Base-by-base conservation (phyloP, 1,140 invertebrate genomes). In the Leptinotarsa defecta region DNA sequence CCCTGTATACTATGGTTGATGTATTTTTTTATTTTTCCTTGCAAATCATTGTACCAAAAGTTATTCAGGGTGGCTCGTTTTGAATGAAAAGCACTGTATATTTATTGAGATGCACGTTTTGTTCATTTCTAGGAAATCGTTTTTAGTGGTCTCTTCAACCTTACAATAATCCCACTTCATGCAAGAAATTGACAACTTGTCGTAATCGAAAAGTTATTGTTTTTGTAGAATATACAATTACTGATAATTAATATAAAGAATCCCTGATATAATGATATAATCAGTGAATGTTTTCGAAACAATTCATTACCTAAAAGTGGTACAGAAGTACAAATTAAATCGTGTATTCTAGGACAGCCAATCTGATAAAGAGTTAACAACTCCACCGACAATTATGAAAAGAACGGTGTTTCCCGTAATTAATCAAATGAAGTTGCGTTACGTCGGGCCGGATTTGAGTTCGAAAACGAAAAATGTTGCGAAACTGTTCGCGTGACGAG, bases 371-470 rank as follows among this genome's bases (percentile, higher is more conserved):
- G 48, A 48, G 48, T 70, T 52, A 48, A 70, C 48, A 48, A 22
- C 68, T 19, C 17, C 5, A 43, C 48, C 22, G 43, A 17, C 43
- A 70, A 70, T 70, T 70, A 70, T 49, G 65, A 19, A 49, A 49
- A 49, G 68, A 70, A 49, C 68, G 34, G n/a, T 52, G 48, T 49
- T 70, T 70, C 43, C 68, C 68, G 34, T 49, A 70, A 70, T 70
- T 70, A 70, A 70, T 70, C 68, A 70, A 70, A 48, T 49, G 48
- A 70, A 70, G 68, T 70, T 43, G 48, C 20, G 48, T 70, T 70
- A 70, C 68, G 34, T 8, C 68, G 68, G 48, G 68, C 68, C 43
- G 34, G 13, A 19, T 69, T 68, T 24, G 65, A 17, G 43, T 68
- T 68, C 27, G 65, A 68, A 68, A 68, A 68, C 43, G 24, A 24